Evolutionary conservation across 2,888 invertebrate species (phyloP).

Genomic region (Hydrotaea diabolus): DNA sequence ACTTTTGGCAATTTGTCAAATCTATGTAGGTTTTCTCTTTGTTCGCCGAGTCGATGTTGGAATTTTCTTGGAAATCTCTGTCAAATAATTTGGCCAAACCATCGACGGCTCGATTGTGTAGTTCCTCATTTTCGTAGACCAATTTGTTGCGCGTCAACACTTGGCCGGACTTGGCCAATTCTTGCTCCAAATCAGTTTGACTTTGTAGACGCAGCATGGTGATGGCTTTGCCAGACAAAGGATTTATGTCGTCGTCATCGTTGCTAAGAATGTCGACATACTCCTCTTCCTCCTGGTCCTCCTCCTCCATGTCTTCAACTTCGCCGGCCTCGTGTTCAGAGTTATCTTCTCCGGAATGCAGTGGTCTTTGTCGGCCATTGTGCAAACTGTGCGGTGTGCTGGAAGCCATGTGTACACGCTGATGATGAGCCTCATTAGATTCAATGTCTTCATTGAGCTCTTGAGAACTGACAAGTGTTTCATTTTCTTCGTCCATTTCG

Average conservation of each 20-base stretch:
- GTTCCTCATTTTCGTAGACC: constrained; percentile 78
- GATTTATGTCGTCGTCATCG: constrained; percentile 72
- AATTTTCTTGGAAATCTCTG: constrained; percentile 73
- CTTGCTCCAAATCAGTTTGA: constrained; percentile 67
- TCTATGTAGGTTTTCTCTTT: constrained; percentile 72
- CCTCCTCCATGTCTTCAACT: constrained; percentile 55
- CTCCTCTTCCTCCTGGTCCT: constrained; percentile 78
- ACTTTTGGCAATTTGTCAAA: constrained; percentile 63
- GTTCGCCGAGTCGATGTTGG: constrained; percentile 4
- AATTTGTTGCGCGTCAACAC: constrained; percentile 78
- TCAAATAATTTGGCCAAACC: constrained; percentile 80
- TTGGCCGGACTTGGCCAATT: constrained; percentile 67
- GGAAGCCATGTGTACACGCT: not conserved
- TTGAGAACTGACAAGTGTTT: constrained; percentile 78
- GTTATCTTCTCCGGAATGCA: constrained; percentile 20
- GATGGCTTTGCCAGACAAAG: constrained; percentile 62
- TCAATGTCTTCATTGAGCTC: constrained; percentile 75
- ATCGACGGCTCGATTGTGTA: constrained; percentile 79
- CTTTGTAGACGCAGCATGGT: constrained; percentile 69
- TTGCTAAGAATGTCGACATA: constrained; percentile 79
- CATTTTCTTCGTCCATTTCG: constrained; percentile 68
- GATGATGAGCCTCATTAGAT: constrained; percentile 53
- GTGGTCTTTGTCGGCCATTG: not conserved
- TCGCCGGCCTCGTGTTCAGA: constrained; percentile 1
- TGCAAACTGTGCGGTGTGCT: constrained; percentile 41